phyloP scores from a whole-genome alignment of 2,888 invertebrate species.

The Strigamia transsilvanica region DNA sequence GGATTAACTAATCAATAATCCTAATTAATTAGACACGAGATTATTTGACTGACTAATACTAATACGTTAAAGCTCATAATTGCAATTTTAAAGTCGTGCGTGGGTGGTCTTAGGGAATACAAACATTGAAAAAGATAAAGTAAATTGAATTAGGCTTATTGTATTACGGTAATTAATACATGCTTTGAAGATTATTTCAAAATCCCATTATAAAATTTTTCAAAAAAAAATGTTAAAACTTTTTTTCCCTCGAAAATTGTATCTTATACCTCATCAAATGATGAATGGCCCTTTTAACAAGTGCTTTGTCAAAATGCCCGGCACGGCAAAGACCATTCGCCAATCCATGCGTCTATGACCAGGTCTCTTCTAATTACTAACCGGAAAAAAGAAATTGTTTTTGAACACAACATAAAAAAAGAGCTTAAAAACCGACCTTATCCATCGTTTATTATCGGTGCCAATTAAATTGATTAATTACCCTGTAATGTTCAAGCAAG shows the following conservation, averaged over 20 bases:
- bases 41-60: not conserved
- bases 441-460: conserved; percentile 36
- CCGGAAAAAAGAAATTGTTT: conserved; percentile 19
- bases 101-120: not conserved
- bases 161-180: no score
- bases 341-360: conserved; percentile 11
- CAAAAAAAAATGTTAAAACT: not conserved
- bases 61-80: not conserved
- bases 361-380: conserved; percentile 32
- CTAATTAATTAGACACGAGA: conserved; percentile 36
- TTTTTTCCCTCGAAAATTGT: not conserved
- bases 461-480: conserved; percentile 43
- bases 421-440: not conserved
- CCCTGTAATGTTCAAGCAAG: conserved; percentile 7
- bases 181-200: not conserved
- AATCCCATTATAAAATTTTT: not conserved
- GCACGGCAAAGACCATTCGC: conserved; percentile 4
- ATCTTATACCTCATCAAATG: conserved; percentile 33
- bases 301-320: conserved; percentile 27
- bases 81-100: not conserved
- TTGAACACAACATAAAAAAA: conserved; percentile 12
- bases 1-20: conserved; percentile 40
- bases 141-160: not conserved
- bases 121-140: not conserved
- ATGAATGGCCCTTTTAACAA: conserved; percentile 29